These are phyloP conservation scores for Nyctibius grandis DNA, from an alignment of 2,797 vertebrate genomes.

Conservation along the genomic window DNA sequence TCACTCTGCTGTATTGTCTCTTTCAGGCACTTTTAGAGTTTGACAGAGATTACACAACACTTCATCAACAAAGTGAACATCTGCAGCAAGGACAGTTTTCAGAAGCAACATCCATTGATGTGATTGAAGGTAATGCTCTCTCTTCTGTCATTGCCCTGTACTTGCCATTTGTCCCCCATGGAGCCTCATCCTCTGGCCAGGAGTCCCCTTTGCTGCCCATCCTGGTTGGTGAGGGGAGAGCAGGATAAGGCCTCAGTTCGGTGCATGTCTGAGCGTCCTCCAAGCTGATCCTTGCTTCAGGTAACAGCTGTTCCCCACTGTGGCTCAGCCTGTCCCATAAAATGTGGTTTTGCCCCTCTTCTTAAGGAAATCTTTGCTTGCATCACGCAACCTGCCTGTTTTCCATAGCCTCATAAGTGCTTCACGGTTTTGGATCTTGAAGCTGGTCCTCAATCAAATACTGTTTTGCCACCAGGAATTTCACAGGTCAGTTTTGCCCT, in stretches of 20 bases:
- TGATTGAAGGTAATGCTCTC: slow-evolving; percentile 59
- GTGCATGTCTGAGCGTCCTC: not conserved
- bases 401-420: not conserved
- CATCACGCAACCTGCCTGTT: not conserved
- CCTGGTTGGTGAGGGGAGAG: not conserved
- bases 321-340: not conserved
- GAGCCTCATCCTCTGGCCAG: not conserved
- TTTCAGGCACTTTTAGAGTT: slow-evolving; percentile 33
- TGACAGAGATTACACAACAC: not conserved
- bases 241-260: not conserved
- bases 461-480: not conserved
- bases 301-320: not conserved
- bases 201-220: not conserved
- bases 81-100: not conserved
- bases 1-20: not conserved
- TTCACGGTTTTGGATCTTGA: not conserved
- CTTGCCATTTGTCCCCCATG: not conserved
- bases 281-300: not conserved
- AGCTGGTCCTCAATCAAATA: not conserved
- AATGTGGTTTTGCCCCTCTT: not conserved
- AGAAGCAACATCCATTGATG: not conserved
- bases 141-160: not conserved
- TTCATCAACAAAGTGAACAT: not conserved
- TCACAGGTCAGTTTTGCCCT: not conserved
- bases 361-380: not conserved